Evolutionary conservation across 2,888 invertebrate species (phyloP).

Genomic region (Drosophila nr. fundita): DNA sequence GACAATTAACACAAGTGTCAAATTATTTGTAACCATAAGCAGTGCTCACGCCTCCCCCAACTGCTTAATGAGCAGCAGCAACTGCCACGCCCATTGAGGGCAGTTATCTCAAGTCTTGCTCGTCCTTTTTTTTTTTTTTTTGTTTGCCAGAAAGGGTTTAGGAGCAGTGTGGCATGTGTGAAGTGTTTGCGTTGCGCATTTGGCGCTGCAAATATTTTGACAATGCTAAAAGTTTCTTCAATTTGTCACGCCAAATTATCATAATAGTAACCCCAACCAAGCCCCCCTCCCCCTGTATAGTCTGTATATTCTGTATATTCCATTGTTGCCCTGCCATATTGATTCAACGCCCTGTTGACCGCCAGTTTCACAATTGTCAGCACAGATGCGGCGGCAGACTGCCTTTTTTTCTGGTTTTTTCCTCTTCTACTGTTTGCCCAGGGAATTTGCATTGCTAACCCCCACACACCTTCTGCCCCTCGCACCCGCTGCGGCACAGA

Average conservation of each 20-base stretch:
- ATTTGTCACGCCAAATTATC: constrained; percentile 73
- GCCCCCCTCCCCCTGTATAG: no score
- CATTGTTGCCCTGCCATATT: constrained; percentile 51
- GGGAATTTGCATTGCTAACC: constrained; percentile 69
- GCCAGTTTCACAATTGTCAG: constrained; percentile 51
- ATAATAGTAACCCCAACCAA: constrained; percentile 55
- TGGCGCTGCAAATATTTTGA: constrained; percentile 72
- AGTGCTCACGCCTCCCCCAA: constrained; percentile 34
- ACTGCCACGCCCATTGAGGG: constrained; percentile 23
- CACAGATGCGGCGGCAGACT: constrained; percentile 52
- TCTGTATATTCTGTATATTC: background rate
- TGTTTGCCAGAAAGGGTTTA: constrained; percentile 49
- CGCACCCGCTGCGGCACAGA: constrained; percentile 1
- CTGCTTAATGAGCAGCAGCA: constrained; percentile 19
- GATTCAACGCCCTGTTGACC: constrained; percentile 70
- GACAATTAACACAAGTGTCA: constrained; percentile 80
- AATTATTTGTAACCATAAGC: constrained; percentile 73
- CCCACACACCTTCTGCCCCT: background rate
- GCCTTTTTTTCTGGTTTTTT: constrained; percentile 1
- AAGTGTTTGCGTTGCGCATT: constrained; percentile 75
- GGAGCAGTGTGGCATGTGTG: constrained; percentile 58
- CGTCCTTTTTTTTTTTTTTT: no score
- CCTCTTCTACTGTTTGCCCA: constrained; percentile 52
- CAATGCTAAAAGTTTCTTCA: constrained; percentile 58
- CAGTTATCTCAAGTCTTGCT: background rate